These are phyloP conservation scores for Cryptocheilus praepositus DNA, from an alignment of 2,888 invertebrate genomes.

Conservation along the genomic window DNA sequence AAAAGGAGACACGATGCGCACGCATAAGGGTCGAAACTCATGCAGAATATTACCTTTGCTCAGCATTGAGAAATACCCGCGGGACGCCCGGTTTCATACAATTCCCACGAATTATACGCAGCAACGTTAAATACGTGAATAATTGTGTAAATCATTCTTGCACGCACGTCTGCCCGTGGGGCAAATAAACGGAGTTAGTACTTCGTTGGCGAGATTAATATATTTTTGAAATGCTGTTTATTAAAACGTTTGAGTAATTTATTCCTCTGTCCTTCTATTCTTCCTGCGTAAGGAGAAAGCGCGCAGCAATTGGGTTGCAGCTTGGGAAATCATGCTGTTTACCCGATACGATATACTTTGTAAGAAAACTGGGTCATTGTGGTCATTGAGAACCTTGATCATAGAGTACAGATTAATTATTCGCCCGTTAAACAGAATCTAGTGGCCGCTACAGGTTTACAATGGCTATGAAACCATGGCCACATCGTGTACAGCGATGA, in stretches of 20 bases:
- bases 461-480: too few relatives aligned
- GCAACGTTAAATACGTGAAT: too few relatives aligned
- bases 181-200: too few relatives aligned
- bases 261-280: too few relatives aligned
- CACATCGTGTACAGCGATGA: too few relatives aligned
- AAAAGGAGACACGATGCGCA: not conserved
- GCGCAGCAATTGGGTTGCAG: conserved; percentile 3
- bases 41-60: not conserved
- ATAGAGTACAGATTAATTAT: conserved; percentile 54
- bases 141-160: too few relatives aligned
- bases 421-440: conserved; percentile 50
- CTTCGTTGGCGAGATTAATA: too few relatives aligned
- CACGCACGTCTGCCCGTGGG: too few relatives aligned
- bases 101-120: too few relatives aligned
- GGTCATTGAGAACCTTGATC: conserved; percentile 35
- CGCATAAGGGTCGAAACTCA: conserved; percentile 1
- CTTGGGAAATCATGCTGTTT: conserved; percentile 44
- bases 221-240: too few relatives aligned
- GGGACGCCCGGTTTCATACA: not conserved
- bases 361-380: conserved; percentile 49
- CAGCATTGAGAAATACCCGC: conserved; percentile 3
- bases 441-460: conserved; percentile 19
- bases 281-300: not conserved
- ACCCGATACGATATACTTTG: conserved; percentile 41
- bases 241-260: not conserved